These are phyloP conservation scores for Megatriorchis doriae DNA, from an alignment of 2,113 vertebrate species.

Conservation along the genomic window DNA sequence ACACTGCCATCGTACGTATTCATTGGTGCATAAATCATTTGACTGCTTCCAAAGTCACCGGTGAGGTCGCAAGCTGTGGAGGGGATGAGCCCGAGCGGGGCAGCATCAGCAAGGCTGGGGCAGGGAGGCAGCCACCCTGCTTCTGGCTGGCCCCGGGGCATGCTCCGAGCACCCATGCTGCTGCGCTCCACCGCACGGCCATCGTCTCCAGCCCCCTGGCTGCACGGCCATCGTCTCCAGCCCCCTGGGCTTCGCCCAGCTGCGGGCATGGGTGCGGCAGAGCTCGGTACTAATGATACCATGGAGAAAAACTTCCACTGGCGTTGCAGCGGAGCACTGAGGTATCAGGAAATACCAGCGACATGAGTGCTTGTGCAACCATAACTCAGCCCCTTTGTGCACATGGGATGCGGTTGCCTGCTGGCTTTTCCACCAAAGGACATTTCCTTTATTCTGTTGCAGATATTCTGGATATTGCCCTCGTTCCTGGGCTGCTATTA, in stretches of 20 bases:
- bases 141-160: not conserved
- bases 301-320: not conserved
- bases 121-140: not conserved
- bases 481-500: not conserved
- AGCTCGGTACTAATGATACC: not conserved
- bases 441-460: not conserved
- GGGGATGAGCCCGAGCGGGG: accelerated
- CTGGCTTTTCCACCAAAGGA: not conserved
- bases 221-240: not conserved
- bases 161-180: accelerated
- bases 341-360: not conserved
- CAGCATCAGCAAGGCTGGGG: accelerated
- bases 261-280: not conserved
- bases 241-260: not conserved
- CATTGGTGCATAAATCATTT: not conserved
- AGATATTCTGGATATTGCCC: not conserved
- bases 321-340: accelerated
- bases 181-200: not conserved
- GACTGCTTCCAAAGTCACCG: accelerated
- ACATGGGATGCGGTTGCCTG: accelerated
- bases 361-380: accelerated
- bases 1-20: accelerated
- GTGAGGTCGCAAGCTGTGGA: not conserved
- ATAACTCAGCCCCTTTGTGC: not conserved
- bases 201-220: not conserved